phyloP scores from a whole-genome alignment of 2,797 vertebrate genomes.

The Knipowitschia caucasica region DNA sequence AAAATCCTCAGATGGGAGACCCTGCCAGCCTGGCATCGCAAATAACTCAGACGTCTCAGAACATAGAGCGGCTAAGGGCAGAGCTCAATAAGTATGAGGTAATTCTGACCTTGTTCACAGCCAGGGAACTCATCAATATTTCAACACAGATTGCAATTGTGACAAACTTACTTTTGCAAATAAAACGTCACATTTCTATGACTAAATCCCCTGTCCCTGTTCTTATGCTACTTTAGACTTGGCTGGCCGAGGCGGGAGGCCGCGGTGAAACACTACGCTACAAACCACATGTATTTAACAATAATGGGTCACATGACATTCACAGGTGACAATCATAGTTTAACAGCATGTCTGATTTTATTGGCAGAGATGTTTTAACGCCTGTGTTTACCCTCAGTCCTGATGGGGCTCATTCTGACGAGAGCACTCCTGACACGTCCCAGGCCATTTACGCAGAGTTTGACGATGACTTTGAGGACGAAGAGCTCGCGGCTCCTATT shows the following conservation, averaged over 20 bases:
- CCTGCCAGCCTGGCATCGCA: constrained; percentile 83
- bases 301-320: constrained; percentile 77
- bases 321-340: constrained; percentile 70
- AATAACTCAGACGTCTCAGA: constrained; percentile 84
- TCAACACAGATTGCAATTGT: neutral
- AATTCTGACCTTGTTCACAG: constrained; percentile 30
- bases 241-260: constrained; percentile 83
- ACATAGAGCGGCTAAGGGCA: constrained; percentile 81
- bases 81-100: constrained; percentile 90
- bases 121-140: neutral
- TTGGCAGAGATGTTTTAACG: neutral
- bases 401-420: constrained; percentile 78
- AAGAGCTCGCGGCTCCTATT: constrained; percentile 79
- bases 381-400: constrained; percentile 60
- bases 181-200: neutral
- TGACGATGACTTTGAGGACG: constrained; percentile 88
- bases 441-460: constrained; percentile 88
- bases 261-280: constrained; percentile 74
- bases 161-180: neutral
- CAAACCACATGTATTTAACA: constrained; percentile 74
- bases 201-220: neutral
- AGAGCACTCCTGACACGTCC: constrained; percentile 75
- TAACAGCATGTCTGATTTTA: neutral
- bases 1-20: constrained; percentile 92
- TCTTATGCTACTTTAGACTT: constrained; percentile 64